A percentile compares a stretch with the other conserved stretches of the same genome.
Evolutionary conservation across 2,113 vertebrate genomes (phyloP).

Genomic region (Actenoides lindsayi): DNA sequence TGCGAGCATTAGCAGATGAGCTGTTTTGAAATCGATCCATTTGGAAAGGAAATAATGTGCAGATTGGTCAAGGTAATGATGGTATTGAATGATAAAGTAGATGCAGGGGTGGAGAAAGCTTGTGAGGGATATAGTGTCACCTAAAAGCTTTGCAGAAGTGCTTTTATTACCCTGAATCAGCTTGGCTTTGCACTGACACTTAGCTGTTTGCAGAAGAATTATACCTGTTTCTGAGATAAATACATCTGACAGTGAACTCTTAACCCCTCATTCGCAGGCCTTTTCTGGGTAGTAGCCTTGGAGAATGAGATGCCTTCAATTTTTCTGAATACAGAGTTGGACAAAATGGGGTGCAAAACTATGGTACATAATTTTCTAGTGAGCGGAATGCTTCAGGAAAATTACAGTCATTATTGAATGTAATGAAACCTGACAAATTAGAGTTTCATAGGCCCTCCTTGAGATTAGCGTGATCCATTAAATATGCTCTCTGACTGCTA

Average conservation of each 20-base stretch:
- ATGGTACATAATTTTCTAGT: conserved; percentile 37
- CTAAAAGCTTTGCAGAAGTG: conserved; percentile 30
- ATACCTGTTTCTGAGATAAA: conserved; percentile 43
- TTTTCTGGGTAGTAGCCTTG: not conserved
- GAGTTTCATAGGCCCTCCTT: conserved; percentile 60
- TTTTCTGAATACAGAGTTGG: conserved; percentile 6
- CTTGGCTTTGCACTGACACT: conserved; percentile 25
- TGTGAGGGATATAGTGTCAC: conserved; percentile 27
- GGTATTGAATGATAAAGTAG: not conserved
- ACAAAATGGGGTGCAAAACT: conserved; percentile 32
- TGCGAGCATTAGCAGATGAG: conserved; percentile 3
- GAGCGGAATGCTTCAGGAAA: conserved; percentile 57
- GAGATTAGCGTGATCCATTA: conserved; percentile 60
- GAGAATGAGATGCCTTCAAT: not conserved
- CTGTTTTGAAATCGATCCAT: conserved; percentile 36
- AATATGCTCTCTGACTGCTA: conserved; percentile 53
- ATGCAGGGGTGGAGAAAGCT: conserved; percentile 3
- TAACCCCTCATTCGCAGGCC: not conserved
- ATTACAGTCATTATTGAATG: conserved; percentile 54
- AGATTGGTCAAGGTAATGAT: conserved; percentile 19
- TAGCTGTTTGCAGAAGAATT: conserved; percentile 15
- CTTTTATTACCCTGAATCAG: conserved; percentile 65
- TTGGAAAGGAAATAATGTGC: conserved; percentile 50
- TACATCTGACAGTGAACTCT: not conserved
- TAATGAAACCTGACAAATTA: conserved; percentile 72